Percentiles rank a stretch among this genome's conserved stretches.
Evolutionary conservation across 92 coral and sea anemone species (phyloP).

Genomic region (Epizoanthus fatuus): DNA sequence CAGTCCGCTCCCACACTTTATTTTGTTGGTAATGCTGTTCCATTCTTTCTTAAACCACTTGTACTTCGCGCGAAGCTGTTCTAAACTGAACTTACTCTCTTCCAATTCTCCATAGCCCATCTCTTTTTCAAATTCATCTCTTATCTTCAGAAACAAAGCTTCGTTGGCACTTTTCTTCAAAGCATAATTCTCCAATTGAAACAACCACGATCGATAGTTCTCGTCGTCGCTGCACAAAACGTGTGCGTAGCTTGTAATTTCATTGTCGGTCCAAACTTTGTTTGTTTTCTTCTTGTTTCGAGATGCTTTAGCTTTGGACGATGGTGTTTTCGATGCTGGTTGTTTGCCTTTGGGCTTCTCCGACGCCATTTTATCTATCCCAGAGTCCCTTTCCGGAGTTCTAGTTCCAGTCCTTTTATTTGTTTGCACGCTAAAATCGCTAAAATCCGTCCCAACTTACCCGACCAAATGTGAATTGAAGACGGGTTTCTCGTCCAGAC

Average conservation of each 20-base stretch:
- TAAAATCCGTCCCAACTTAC: constrained; percentile 3
- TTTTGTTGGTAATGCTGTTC: constrained; percentile 64
- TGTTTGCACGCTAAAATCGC: background rate
- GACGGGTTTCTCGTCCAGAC: constrained; percentile 8
- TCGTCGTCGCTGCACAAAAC: constrained; percentile 41
- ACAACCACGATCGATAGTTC: constrained; percentile 44
- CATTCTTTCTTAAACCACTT: constrained; percentile 72
- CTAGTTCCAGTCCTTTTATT: background rate
- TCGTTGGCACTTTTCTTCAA: constrained; percentile 49
- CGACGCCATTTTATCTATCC: constrained; percentile 23
- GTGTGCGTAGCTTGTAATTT: constrained; percentile 26
- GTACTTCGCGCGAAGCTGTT: constrained; percentile 56
- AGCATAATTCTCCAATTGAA: constrained; percentile 46
- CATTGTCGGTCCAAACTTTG: constrained; percentile 41
- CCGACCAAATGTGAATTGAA: background rate
- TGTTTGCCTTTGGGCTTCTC: constrained; percentile 12
- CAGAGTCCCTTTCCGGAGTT: too few relatives aligned
- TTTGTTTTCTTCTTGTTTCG: constrained; percentile 12
- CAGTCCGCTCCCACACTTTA: constrained; percentile 58
- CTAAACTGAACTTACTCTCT: constrained; percentile 40
- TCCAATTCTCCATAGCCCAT: constrained; percentile 41
- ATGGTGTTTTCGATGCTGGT: constrained; percentile 1
- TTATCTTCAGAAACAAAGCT: constrained; percentile 37
- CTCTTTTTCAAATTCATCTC: constrained; percentile 19
- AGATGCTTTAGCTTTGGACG: background rate